Evolutionary conservation across 2,113 vertebrate species (phyloP), one percentile per base, ranked within the genome.

Genomic region (Ondatra zibethicus): DNA sequence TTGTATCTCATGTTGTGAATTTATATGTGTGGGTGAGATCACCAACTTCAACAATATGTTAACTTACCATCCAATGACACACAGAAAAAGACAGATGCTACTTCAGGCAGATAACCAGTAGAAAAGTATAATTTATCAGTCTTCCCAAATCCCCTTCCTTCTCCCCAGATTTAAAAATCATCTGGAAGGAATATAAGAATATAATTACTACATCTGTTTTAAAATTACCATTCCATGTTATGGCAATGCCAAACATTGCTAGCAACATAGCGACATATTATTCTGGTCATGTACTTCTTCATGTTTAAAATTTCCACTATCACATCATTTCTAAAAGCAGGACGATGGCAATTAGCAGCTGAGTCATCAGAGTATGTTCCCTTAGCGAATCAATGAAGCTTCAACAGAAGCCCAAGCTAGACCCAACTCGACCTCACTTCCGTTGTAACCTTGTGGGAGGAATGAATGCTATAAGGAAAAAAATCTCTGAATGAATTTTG

Each of bases 141-240:
- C 4, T 0, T 50, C 19, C 52, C 66, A 2, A 42, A 88, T 42
- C 19, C n/a, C 23, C 82, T 70, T 47, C 8, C 42, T 75, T 25
- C 9, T 9, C 2, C 14, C 3, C 23, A 19, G 65, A 4, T 25
- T 42, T 29, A 50, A 17, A 33, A 25, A 39, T 25, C 45, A 68
- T 55, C 13, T 77, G 13, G 12, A 92, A 88, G 75, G 12, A 95
- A 96, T 89, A 39, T 61, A 82, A 82, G n/a, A 39, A n/a, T 21
- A 77, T 29, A 85, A 75, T 27, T n/a, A 31, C 29, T 14, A 9
- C 36, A 17, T 23, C 65, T 29, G 65, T 39, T 92, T 85, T 77
- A 73, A 86, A 95, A 65, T 3, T 31, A 77, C 50, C 47, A 80
- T 25, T 21, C 90, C 61, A 84, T 33, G 11, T 36, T 36, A 3